Evolutionary conservation across 2,797 vertebrate genomes (phyloP).

Genomic region (Tolypeutes matacus): DNA sequence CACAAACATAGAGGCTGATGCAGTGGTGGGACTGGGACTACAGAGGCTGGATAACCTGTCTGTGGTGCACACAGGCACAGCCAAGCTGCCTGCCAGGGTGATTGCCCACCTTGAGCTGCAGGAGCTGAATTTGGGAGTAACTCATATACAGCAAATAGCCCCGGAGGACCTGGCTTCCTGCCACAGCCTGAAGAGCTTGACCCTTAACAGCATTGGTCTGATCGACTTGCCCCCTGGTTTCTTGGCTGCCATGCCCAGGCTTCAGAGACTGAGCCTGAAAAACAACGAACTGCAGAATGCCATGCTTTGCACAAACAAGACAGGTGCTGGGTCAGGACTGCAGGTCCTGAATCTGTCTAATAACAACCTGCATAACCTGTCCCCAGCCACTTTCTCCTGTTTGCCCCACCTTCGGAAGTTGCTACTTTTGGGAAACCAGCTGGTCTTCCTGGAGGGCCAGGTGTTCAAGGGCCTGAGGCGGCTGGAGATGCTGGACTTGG

Average conservation of each 20-base stretch:
- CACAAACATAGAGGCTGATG: not conserved
- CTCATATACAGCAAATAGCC: not conserved
- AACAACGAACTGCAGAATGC: not conserved
- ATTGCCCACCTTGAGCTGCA: conserved; percentile 40
- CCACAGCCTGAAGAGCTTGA: not conserved
- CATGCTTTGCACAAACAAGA: not conserved
- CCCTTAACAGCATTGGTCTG: not conserved
- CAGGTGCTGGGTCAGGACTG: not conserved
- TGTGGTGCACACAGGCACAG: fast-evolving
- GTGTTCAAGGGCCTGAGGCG: conserved; percentile 35
- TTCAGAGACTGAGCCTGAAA: conserved; percentile 43
- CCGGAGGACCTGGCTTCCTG: conserved; percentile 47
- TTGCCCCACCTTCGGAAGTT: conserved; percentile 35
- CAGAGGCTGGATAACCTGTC: not conserved
- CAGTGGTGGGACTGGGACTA: conserved; percentile 1
- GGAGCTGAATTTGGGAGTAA: not conserved
- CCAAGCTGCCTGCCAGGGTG: not conserved
- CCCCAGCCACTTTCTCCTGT: conserved; percentile 46
- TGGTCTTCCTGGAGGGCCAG: not conserved
- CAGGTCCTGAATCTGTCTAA: not conserved
- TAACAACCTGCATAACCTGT: not conserved
- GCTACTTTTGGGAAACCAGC: conserved; percentile 14
- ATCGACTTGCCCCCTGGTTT: conserved; percentile 4
- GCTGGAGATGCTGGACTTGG: conserved; percentile 49
- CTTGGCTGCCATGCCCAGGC: conserved; percentile 24